phyloP scores from a whole-genome alignment of 2,113 vertebrate genomes.

The Dromaius novaehollandiae region DNA sequence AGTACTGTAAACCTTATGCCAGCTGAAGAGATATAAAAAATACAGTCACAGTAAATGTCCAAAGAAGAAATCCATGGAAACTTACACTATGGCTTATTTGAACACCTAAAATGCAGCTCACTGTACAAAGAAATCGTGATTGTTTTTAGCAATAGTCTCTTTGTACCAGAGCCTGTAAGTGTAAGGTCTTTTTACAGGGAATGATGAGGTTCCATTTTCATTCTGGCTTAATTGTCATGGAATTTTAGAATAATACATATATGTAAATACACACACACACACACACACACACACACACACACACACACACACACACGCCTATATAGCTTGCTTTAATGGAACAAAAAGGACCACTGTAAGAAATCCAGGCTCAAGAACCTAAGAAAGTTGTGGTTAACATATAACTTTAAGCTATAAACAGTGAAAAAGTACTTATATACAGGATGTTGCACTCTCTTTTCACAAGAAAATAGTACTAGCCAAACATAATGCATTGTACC shows the following conservation, averaged over 20 bases:
- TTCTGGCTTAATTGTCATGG: neutral
- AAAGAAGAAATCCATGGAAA: constrained; percentile 7
- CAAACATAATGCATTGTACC: neutral
- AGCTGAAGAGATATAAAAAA: neutral
- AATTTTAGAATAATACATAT: neutral
- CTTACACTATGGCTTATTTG: neutral
- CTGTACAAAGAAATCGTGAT: neutral
- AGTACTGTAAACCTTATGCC: neutral
- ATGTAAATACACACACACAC: neutral
- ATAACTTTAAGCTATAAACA: neutral
- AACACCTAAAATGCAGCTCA: neutral
- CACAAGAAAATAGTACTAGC: neutral
- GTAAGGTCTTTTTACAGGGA: neutral
- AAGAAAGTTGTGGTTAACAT: neutral
- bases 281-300: no score
- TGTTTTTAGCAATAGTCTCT: neutral
- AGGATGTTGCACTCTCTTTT: neutral
- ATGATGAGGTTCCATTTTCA: neutral
- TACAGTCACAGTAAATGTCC: neutral
- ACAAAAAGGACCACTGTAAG: neutral
- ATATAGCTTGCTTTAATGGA: neutral
- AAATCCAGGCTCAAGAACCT: neutral
- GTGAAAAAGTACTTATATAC: neutral
- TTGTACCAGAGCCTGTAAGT: neutral
- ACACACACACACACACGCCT: neutral